Evolutionary conservation across 2,888 invertebrate genomes (phyloP), one percentile per base, ranked within the genome.

Genomic region (Lasioglossum zephyrum): DNA sequence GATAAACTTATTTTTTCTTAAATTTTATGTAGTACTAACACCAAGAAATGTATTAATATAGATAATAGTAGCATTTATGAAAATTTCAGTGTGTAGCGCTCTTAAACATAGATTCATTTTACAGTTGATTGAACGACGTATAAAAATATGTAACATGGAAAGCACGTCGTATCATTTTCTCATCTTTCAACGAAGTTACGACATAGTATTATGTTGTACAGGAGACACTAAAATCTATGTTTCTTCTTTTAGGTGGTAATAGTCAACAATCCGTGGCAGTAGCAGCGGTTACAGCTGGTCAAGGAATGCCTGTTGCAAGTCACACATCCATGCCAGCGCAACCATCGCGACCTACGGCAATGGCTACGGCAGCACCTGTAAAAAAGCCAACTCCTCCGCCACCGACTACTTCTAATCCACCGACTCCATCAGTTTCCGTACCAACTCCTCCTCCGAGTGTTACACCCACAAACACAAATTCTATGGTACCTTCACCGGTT

Each of bases 181-280:
- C 22, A 41, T 70, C 22, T 72, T 60, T 26, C 44, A 26, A 63
- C 3, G 16, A 70, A 69, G 41, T 1, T 44, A 57, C 57, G 11
- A 31, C 31, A 26, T 57, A 69, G 16, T 31, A 31, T 73, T 13
- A 39, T 39, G 13, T 13, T 75, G 16, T 26, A 16, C 49, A 31
- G 31, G 0, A 1, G 8, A 41, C 72, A 70, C 47, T 72, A 77
- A 82, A 9, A 57, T 73, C 31, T 18, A 69, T 53, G 53, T 75
- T 73, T 22, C 73, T 76, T 66, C 83, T 85, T 82, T 82, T 92
- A 92, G 94, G 93, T 85, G 92, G 91, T 72, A 96, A 96, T 91
- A 96, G 95, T 78, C 96, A 96, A 78, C 95, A 96, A 85, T 96
- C 95, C 93, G 96, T 96, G 86, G 95, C 96, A 53, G 96, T 95